Percentiles rank a stretch among this genome's conserved stretches.
Conservation (phyloP, 2,113 vertebrate genomes). For the Geococcyx californianus region DNA sequence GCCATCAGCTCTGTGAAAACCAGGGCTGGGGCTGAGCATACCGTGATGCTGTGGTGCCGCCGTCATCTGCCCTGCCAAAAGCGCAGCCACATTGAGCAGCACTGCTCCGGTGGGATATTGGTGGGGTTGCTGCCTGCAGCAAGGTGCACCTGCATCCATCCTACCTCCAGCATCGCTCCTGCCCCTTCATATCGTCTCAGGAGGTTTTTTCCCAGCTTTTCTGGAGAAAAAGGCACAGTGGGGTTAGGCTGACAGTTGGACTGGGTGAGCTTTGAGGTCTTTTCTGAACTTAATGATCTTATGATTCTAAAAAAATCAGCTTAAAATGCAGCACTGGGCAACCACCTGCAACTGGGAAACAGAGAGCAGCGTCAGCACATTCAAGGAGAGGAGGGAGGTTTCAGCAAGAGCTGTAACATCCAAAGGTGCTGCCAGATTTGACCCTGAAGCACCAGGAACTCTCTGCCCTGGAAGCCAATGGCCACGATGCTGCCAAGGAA, state of each 20-base stretch:
- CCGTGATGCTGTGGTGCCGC: fast-evolving
- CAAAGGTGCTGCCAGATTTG: neutral
- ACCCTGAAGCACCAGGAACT: neutral
- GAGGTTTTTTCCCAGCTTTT: neutral
- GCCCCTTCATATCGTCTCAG: neutral
- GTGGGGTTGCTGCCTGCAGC: neutral
- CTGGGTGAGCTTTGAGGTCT: too few species aligned
- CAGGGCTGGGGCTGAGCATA: neutral
- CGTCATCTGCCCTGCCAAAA: fast-evolving
- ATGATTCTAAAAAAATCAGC: neutral
- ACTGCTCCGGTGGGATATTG: fast-evolving
- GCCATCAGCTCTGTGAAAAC: neutral
- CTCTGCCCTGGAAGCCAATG: neutral
- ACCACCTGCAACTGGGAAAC: fast-evolving
- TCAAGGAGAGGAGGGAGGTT: neutral
- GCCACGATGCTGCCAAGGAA: fast-evolving
- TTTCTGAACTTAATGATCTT: too few species aligned
- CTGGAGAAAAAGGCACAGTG: neutral
- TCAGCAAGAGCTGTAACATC: neutral
- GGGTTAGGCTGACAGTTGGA: too few species aligned
- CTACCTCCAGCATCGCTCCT: fast-evolving
- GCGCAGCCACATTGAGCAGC: fast-evolving
- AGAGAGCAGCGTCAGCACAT: fast-evolving
- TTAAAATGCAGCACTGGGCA: neutral
- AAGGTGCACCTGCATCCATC: neutral